Evolutionary conservation across 2,113 vertebrate species (phyloP), one percentile per base, ranked within the genome.

Genomic region (Nothocercus nigrocapillus): DNA sequence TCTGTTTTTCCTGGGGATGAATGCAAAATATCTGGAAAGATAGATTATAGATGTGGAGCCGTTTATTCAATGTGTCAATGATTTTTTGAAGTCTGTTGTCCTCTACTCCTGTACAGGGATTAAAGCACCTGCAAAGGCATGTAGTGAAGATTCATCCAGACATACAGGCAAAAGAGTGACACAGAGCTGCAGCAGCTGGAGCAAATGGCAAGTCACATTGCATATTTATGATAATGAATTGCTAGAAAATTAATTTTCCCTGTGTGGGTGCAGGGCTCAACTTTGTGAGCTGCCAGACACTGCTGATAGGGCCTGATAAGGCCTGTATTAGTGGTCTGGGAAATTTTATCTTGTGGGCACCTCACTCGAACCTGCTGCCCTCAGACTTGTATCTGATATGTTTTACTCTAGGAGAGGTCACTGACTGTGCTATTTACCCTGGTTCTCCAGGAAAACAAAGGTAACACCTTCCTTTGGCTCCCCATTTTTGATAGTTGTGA

Each of bases 211-310:
- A 4, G 24, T 68, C 28, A 49, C 5, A 58, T 19, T 13, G 6
- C 59, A 6, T 61, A 9, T 61, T 73, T 53, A 38, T 22, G 56
- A 38, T 45, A 64, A 68, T 2, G 1, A 5, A 49, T 79, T 53
- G 47, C 40, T n/a, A 80, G 47, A n/a, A 9, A 73, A 89, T 68
- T 45, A 16, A 11, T 5, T 64, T 80, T 49, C 47, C 42, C 28
- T 80, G 9, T 0, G 0, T 1, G 1, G 7, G 9, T 54, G 20
- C 15, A 76, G 16, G 21, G 44, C 13, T 45, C 19, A 21, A 11
- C 8, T 7, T 40, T 61, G 63, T 77, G 42, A 83, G 59, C 17
- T 32, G 51, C 3, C 22, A 63, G 36, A 6, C 14, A 34, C 22
- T 3, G 9, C 27, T 74, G 32, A 11, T 2, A 63, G 40, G 17